Evolutionary conservation across 1,140 invertebrate species (phyloP).

Genomic region (Drosophila baimaii): DNA sequence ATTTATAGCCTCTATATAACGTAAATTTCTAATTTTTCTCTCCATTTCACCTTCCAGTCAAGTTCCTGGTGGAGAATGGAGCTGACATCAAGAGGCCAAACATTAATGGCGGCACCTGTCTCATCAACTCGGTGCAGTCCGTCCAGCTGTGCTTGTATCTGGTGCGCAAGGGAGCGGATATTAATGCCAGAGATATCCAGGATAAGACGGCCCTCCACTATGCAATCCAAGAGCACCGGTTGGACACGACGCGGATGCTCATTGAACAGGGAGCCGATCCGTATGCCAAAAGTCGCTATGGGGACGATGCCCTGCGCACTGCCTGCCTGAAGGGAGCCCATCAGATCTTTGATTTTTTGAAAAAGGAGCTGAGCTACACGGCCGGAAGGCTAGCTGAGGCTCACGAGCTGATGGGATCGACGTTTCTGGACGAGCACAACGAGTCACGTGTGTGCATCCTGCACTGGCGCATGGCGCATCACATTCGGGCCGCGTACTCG

Average conservation of each 20-base stretch:
- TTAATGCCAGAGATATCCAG: constrained; percentile 95
- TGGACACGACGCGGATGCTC: constrained; percentile 93
- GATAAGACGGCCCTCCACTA: constrained; percentile 97
- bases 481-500: constrained; percentile 85
- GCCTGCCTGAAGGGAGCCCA: constrained; percentile 95
- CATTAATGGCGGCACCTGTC: constrained; percentile 96
- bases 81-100: constrained; percentile 95
- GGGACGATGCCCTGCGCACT: constrained; percentile 95
- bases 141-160: constrained; percentile 92
- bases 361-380: constrained; percentile 87
- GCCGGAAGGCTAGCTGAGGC: constrained; percentile 91
- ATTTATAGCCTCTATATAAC: neutral
- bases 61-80: constrained; percentile 92
- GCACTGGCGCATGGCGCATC: constrained; percentile 89
- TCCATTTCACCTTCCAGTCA: constrained; percentile 86
- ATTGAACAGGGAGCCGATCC: constrained; percentile 92
- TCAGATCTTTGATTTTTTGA: constrained; percentile 91
- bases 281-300: constrained; percentile 90
- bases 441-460: constrained; percentile 87
- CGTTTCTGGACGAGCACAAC: constrained; percentile 93
- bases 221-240: constrained; percentile 94
- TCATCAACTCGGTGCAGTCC: constrained; percentile 97
- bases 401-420: constrained; percentile 90
- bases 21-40: neutral
- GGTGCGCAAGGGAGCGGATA: constrained; percentile 90